Conservation (phyloP, 2,113 vertebrate species). For the Helogale parvula region DNA sequence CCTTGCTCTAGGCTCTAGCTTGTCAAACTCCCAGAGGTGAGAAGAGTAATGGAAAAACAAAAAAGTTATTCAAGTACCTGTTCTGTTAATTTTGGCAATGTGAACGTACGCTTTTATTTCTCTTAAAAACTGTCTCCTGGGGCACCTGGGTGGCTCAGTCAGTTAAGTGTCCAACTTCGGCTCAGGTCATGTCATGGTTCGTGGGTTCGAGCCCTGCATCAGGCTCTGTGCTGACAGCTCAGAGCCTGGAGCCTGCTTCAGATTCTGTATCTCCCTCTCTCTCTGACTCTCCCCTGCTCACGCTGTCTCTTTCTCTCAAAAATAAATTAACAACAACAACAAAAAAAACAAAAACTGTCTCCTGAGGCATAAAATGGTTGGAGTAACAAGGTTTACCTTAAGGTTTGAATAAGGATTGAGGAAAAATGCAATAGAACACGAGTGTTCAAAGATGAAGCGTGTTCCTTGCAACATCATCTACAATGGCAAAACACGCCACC, state of each 20-base stretch:
- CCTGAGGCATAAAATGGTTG: background rate
- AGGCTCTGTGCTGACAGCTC: too few relatives aligned
- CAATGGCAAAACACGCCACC: background rate
- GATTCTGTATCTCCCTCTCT: too few relatives aligned
- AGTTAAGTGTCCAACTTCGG: too few relatives aligned
- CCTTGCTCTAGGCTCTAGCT: background rate
- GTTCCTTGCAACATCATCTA: background rate
- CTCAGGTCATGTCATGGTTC: too few relatives aligned
- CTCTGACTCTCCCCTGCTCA: too few relatives aligned
- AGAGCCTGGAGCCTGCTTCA: too few relatives aligned
- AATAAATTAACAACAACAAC: too few relatives aligned
- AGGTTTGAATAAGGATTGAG: background rate
- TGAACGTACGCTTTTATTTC: background rate
- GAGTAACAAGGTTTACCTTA: background rate
- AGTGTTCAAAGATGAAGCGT: background rate
- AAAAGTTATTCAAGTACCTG: background rate
- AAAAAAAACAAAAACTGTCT: background rate
- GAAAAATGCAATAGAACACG: background rate
- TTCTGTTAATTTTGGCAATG: conserved; percentile 13
- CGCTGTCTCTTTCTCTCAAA: too few relatives aligned
- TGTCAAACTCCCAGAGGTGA: background rate
- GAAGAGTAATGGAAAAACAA: background rate
- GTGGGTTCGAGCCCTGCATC: too few relatives aligned
- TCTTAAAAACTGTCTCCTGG: background rate
- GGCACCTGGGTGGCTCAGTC: too few relatives aligned